Evolutionary conservation across 2,888 invertebrate genomes (phyloP).

Genomic region (Macrophya annulata): DNA sequence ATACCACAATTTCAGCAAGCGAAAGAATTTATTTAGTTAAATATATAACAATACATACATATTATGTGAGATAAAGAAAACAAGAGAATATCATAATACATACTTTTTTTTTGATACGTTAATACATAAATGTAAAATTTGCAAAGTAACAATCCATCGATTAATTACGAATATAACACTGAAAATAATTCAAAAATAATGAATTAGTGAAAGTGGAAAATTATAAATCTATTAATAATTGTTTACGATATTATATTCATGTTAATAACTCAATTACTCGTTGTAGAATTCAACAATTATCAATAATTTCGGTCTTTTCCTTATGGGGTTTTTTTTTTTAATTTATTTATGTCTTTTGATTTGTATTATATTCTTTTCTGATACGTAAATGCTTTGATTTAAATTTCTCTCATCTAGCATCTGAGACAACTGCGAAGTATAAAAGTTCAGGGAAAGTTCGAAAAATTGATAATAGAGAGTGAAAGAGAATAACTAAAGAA

Average conservation of each 20-base stretch:
- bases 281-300: conserved; percentile 17
- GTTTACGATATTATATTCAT: conserved; percentile 20
- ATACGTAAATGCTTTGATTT: neutral
- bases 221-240: conserved; percentile 32
- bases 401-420: neutral
- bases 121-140: neutral
- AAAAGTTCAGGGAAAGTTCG: conserved; percentile 10
- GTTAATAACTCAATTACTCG: conserved; percentile 21
- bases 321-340: neutral
- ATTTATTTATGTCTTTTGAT: neutral
- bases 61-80: conserved; percentile 4
- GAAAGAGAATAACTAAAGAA: neutral
- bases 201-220: conserved; percentile 10
- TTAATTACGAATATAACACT: neutral
- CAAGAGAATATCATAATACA: neutral
- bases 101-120: neutral
- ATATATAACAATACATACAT: neutral
- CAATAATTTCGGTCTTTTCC: conserved; percentile 2
- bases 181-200: neutral
- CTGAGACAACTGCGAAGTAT: conserved; percentile 10
- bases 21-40: conserved; percentile 3
- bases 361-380: neutral
- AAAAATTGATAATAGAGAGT: conserved; percentile 10
- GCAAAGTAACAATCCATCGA: conserved; percentile 10
- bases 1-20: neutral